A percentile compares a stretch with the other conserved stretches of the same genome.
phyloP scores from a whole-genome alignment of 1,140 invertebrate species.

The fruit fly (Drosophila melanogaster) region Release_6_plus_ISO1_MT NT_037436.4:816001-816500 shows the following conservation, averaged over 20 bases:
- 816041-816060: conserved; percentile 31
- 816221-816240: conserved; percentile 8
- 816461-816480: too few species aligned
- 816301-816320: neutral
- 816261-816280: conserved; percentile 1
- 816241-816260: conserved; percentile 34
- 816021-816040: conserved; percentile 62
- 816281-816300: neutral
- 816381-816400: too few species aligned
- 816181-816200: conserved; percentile 40
- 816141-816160: conserved; percentile 82
- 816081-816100: conserved; percentile 25
- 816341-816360: too few species aligned
- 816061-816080: conserved; percentile 24
- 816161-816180: conserved; percentile 70
- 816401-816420: too few species aligned
- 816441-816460: too few species aligned
- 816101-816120: conserved; percentile 54
- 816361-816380: too few species aligned
- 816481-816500: too few species aligned
- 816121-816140: conserved; percentile 82
- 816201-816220: conserved; percentile 52
- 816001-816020: conserved; percentile 81
- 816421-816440: too few species aligned
- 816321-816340: too few species aligned